Evolutionary conservation across 2,797 vertebrate species (phyloP).

Genomic region (Argyrosomus regius): DNA sequence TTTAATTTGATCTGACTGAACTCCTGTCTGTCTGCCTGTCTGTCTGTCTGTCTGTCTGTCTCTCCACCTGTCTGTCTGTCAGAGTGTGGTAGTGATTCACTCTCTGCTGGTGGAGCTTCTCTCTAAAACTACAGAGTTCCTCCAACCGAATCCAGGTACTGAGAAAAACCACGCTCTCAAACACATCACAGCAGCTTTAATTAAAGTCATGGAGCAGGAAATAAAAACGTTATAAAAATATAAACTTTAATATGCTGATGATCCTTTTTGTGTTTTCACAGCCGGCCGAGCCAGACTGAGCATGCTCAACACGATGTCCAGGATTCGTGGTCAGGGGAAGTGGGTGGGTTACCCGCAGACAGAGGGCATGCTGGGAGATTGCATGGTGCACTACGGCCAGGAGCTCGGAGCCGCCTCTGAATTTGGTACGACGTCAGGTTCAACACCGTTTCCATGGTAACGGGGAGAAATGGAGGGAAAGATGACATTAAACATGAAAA

Average conservation of each 20-base stretch:
- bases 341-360: constrained; percentile 91
- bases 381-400: constrained; percentile 91
- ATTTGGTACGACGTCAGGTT: constrained; percentile 85
- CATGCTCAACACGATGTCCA: constrained; percentile 93
- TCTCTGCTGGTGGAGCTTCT: constrained; percentile 90
- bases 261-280: constrained; percentile 51
- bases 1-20: neutral
- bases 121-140: constrained; percentile 92
- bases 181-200: too few relatives aligned
- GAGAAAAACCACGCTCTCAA: neutral
- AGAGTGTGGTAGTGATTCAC: constrained; percentile 88
- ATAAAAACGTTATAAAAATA: too few relatives aligned
- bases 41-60: neutral
- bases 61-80: constrained; percentile 29
- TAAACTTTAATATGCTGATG: too few relatives aligned
- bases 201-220: too few relatives aligned
- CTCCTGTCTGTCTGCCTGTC: neutral
- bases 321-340: constrained; percentile 91
- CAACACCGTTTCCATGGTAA: neutral
- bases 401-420: constrained; percentile 90
- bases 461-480: neutral
- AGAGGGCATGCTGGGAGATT: constrained; percentile 92
- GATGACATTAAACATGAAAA: neutral
- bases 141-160: constrained; percentile 96
- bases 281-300: constrained; percentile 93